These are phyloP conservation scores for Patiria miniata DNA, from an alignment of 35 echinoderm and acorn worm genomes.

Conservation along the genomic window DNA sequence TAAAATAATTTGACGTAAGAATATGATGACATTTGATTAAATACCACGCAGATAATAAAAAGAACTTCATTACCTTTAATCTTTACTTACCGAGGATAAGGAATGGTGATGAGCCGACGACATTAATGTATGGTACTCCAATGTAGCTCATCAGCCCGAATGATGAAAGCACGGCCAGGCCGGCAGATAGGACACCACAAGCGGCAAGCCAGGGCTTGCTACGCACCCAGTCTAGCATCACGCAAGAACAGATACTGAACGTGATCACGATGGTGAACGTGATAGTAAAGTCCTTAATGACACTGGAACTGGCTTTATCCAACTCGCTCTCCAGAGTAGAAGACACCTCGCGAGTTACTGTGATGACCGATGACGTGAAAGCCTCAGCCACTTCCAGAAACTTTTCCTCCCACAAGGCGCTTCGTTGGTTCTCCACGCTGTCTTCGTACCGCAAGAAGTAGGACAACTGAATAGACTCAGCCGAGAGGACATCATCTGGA, in stretches of 20 bases:
- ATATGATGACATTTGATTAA: no score
- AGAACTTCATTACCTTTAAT: no score
- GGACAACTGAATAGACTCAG: neutral
- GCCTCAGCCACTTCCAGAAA: slow-evolving; percentile 31
- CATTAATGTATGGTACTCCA: slow-evolving; percentile 62
- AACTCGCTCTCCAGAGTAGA: slow-evolving; percentile 42
- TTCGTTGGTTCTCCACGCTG: slow-evolving; percentile 3
- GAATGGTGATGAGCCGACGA: slow-evolving; percentile 62
- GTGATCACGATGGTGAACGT: slow-evolving; percentile 40
- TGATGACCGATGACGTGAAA: neutral
- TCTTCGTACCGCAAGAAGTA: slow-evolving; percentile 17
- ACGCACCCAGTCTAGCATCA: slow-evolving; percentile 65
- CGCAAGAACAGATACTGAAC: slow-evolving; percentile 51
- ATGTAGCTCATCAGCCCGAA: slow-evolving; percentile 61
- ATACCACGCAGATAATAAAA: no score
- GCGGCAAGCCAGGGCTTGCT: slow-evolving; percentile 58
- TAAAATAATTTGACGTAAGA: no score
- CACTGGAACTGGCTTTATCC: neutral
- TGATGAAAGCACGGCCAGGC: slow-evolving; percentile 46
- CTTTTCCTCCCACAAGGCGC: slow-evolving; percentile 61
- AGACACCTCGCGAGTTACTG: slow-evolving; percentile 20
- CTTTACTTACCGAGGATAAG: slow-evolving; percentile 67
- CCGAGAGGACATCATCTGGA: neutral
- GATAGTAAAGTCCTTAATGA: slow-evolving; percentile 26
- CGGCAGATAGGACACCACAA: slow-evolving; percentile 53